These are phyloP conservation scores for Zaprionus lineosus DNA, from an alignment of 2,888 invertebrate genomes.

Conservation along the genomic window DNA sequence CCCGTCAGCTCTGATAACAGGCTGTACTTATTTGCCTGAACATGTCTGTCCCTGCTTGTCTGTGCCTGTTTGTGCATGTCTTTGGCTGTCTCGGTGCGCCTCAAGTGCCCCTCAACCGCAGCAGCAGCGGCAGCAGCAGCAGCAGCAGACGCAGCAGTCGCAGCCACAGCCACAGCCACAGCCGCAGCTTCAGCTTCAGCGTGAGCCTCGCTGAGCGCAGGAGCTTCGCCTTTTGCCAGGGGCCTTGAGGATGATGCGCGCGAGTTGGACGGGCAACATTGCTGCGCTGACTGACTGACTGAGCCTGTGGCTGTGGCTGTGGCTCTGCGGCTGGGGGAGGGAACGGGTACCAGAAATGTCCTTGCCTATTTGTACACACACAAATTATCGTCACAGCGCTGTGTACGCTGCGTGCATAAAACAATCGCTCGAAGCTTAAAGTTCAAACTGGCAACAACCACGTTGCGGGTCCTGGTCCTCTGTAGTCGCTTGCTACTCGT, in stretches of 20 bases:
- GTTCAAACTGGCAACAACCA: constrained; percentile 11
- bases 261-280: constrained; percentile 4
- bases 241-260: constrained; percentile 57
- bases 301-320: neutral
- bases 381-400: constrained; percentile 75
- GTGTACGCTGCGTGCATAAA: constrained; percentile 44
- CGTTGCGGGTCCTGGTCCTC: too few relatives aligned
- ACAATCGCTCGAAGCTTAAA: constrained; percentile 32
- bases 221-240: constrained; percentile 36
- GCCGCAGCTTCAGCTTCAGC: neutral
- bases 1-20: constrained; percentile 52
- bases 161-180: neutral
- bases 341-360: neutral
- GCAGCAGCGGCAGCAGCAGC: too few relatives aligned
- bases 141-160: constrained; percentile 4
- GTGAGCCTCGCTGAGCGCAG: neutral
- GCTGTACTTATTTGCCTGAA: constrained; percentile 43
- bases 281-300: constrained; percentile 14
- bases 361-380: constrained; percentile 48
- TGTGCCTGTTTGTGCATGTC: constrained; percentile 23
- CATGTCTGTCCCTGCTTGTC: constrained; percentile 34
- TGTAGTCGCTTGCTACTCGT: too few relatives aligned
- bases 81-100: constrained; percentile 27
- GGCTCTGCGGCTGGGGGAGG: neutral
- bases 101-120: constrained; percentile 39